phyloP scores from a whole-genome alignment of 1,140 invertebrate species.

The Aphelenchoides avenae region DNA sequence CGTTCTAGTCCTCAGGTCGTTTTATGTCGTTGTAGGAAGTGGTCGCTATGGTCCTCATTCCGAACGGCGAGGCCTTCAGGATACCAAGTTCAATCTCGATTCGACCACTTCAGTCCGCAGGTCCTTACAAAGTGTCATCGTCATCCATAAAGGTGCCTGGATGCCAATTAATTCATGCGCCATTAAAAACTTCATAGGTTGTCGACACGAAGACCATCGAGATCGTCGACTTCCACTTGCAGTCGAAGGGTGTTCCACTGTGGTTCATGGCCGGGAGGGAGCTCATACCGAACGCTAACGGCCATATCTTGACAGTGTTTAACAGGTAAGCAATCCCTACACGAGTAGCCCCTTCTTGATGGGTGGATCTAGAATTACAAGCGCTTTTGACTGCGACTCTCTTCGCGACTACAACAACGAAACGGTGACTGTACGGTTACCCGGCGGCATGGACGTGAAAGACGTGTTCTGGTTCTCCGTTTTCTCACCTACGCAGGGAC shows the following conservation, averaged over 20 bases:
- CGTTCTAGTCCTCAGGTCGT: not conserved
- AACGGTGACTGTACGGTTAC: constrained; percentile 46
- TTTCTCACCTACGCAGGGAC: constrained; percentile 36
- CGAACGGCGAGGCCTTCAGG: constrained; percentile 41
- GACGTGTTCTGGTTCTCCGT: constrained; percentile 58
- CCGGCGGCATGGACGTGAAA: constrained; percentile 50
- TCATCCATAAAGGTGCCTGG: constrained; percentile 42
- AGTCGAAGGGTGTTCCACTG: constrained; percentile 36
- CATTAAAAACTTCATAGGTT: constrained; percentile 31
- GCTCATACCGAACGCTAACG: constrained; percentile 48
- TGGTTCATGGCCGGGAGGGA: constrained; percentile 59
- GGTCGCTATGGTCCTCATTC: constrained; percentile 28
- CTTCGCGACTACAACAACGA: constrained; percentile 53
- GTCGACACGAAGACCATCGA: constrained; percentile 57
- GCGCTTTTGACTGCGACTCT: constrained; percentile 52
- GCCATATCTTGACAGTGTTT: constrained; percentile 54
- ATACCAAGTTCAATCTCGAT: constrained; percentile 6
- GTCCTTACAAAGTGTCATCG: constrained; percentile 37
- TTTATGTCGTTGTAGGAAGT: constrained; percentile 20
- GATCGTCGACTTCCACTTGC: constrained; percentile 42
- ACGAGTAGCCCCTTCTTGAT: not conserved
- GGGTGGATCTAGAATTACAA: not conserved
- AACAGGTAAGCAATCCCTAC: constrained; percentile 37
- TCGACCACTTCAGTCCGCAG: too few species aligned
- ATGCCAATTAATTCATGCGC: constrained; percentile 2